Evolutionary conservation across 2,797 vertebrate genomes (phyloP).

Genomic region (Champsocephalus esox): DNA sequence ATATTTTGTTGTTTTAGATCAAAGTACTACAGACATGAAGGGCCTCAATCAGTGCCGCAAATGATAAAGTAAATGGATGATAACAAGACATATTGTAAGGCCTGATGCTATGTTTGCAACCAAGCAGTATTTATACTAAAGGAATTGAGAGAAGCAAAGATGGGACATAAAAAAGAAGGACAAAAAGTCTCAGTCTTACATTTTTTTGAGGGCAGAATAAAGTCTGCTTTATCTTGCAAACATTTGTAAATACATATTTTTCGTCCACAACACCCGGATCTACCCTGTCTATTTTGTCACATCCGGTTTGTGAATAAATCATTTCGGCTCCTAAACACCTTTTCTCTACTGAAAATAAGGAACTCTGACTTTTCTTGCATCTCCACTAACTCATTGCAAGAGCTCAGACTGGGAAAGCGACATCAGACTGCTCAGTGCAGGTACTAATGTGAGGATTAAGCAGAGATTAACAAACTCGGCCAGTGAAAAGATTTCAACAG

Average conservation of each 20-base stretch:
- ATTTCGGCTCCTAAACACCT: background rate
- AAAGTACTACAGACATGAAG: constrained; percentile 3
- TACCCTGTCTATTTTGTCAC: background rate
- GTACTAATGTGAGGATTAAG: constrained; percentile 67
- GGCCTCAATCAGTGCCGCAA: background rate
- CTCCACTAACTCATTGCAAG: constrained; percentile 5
- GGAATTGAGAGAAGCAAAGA: background rate
- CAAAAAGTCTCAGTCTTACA: constrained; percentile 3
- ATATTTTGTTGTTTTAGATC: constrained; percentile 19
- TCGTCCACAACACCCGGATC: background rate
- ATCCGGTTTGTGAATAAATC: background rate
- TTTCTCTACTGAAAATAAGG: constrained; percentile 1
- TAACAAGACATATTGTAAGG: background rate
- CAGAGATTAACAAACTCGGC: constrained; percentile 55
- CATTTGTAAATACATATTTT: no score
- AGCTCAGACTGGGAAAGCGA: constrained; percentile 45
- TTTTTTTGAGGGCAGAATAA: constrained; percentile 15
- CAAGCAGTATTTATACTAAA: background rate
- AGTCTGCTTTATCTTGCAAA: constrained; percentile 14
- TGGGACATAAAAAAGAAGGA: constrained; percentile 4
- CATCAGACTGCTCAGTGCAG: constrained; percentile 54
- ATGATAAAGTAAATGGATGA: background rate
- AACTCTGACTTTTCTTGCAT: background rate
- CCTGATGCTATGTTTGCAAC: background rate
- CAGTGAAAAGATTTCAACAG: constrained; percentile 11